Conservation (phyloP, 2,797 vertebrate species). For the Oryzias dopingdopingensis region DNA sequence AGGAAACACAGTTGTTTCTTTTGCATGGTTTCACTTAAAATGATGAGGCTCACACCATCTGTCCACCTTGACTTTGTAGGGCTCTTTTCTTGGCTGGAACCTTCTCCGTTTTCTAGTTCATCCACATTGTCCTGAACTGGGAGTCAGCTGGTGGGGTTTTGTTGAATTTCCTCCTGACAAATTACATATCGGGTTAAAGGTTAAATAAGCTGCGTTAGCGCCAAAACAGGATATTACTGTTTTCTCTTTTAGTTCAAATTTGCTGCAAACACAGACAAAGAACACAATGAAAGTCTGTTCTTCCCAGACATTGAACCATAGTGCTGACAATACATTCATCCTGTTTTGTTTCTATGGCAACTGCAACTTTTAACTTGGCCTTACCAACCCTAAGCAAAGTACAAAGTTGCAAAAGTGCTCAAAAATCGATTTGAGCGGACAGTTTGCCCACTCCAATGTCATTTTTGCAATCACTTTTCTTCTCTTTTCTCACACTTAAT, state of each 20-base stretch:
- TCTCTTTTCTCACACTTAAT: conserved; percentile 66
- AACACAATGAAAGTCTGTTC: conserved; percentile 61
- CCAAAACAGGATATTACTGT: conserved; percentile 73
- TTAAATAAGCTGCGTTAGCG: conserved; percentile 66
- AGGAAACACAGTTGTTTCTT: conserved; percentile 61
- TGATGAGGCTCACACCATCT: conserved; percentile 67
- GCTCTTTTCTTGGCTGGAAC: conserved; percentile 54
- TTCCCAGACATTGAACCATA: conserved; percentile 54
- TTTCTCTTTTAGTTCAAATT: conserved; percentile 50
- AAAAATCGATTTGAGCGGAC: conserved; percentile 65
- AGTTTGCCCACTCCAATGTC: conserved; percentile 45
- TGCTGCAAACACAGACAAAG: conserved; percentile 39
- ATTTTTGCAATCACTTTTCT: conserved; percentile 50
- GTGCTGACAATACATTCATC: conserved; percentile 59
- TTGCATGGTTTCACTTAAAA: conserved; percentile 70
- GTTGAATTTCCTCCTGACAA: conserved; percentile 68
- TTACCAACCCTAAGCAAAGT: conserved; percentile 49
- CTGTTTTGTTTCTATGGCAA: conserved; percentile 80
- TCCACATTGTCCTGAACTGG: conserved; percentile 59
- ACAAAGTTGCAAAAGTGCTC: conserved; percentile 63
- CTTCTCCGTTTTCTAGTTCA: conserved; percentile 65
- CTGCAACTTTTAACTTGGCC: conserved; percentile 53
- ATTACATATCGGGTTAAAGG: conserved; percentile 63
- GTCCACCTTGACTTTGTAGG: conserved; percentile 71
- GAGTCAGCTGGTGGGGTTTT: conserved; percentile 61